phyloP scores from a whole-genome alignment of 2,113 vertebrate genomes.

The Scartelaos histophorus region DNA sequence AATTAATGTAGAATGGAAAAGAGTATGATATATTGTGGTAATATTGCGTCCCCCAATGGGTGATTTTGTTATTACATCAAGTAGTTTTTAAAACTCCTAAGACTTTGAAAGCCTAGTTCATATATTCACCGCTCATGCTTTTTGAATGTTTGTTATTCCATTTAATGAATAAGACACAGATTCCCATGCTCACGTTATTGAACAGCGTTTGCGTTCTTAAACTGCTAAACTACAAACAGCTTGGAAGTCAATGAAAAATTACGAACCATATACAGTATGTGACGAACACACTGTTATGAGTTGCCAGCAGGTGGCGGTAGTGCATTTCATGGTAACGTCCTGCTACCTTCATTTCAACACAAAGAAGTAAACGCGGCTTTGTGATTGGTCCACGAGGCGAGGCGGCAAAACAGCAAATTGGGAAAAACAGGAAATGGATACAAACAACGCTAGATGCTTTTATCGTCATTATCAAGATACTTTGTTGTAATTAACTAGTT shows the following conservation, averaged over 20 bases:
- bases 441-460: neutral
- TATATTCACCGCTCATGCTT: no score
- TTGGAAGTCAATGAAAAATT: no score
- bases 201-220: no score
- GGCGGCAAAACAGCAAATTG: slow-evolving; percentile 48
- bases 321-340: neutral
- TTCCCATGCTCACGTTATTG: no score
- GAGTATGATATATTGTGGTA: neutral
- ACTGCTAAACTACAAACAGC: no score
- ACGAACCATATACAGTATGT: no score
- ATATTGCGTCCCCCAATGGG: slow-evolving; percentile 46
- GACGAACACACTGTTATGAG: neutral
- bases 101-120: neutral
- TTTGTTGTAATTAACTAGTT: neutral
- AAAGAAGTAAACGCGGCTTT: slow-evolving; percentile 6
- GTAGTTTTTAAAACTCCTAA: neutral
- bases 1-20: neutral
- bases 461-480: no score
- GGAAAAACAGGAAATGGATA: neutral
- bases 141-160: no score
- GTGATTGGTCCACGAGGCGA: slow-evolving; percentile 42
- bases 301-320: neutral
- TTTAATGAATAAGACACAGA: no score
- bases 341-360: neutral
- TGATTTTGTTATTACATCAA: slow-evolving; percentile 20